phyloP scores from a whole-genome alignment of 2,888 invertebrate species.

The Uloborus plumipes region DNA sequence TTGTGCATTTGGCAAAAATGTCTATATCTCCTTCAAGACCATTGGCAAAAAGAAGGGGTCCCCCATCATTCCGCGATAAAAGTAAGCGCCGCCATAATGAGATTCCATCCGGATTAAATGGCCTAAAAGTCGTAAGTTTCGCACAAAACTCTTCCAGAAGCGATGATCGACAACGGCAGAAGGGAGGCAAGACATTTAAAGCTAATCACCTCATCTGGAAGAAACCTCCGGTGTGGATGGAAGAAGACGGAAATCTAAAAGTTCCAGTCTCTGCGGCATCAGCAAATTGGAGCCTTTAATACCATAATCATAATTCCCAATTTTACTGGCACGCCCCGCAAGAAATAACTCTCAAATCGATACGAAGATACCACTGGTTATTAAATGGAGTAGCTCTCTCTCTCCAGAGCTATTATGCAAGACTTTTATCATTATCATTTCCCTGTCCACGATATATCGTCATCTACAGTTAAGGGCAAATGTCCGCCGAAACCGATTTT shows the following conservation, averaged over 20 bases:
- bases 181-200: slow-evolving; percentile 25
- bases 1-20: too few relatives aligned
- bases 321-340: slow-evolving; percentile 24
- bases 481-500: too few relatives aligned
- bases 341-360: slow-evolving; percentile 6
- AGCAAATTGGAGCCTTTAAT: slow-evolving; percentile 22
- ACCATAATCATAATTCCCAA: slow-evolving; percentile 32
- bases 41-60: not conserved
- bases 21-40: not conserved
- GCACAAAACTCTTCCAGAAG: slow-evolving; percentile 2
- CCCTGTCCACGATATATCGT: too few relatives aligned
- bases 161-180: slow-evolving; percentile 3
- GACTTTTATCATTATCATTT: too few relatives aligned
- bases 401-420: too few relatives aligned
- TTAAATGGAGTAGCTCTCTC: slow-evolving; percentile 21
- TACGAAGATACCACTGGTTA: slow-evolving; percentile 21
- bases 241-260: slow-evolving; percentile 5
- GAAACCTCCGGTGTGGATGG: slow-evolving; percentile 25
- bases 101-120: slow-evolving; percentile 2
- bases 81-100: not conserved
- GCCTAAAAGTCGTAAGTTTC: not conserved
- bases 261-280: not conserved
- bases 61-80: slow-evolving; percentile 6
- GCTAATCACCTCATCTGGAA: slow-evolving; percentile 19
- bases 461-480: too few relatives aligned